Evolutionary conservation across 2,888 invertebrate species (phyloP), one percentile per base, ranked within the genome.

Genomic region (Agrochola lychnidis): DNA sequence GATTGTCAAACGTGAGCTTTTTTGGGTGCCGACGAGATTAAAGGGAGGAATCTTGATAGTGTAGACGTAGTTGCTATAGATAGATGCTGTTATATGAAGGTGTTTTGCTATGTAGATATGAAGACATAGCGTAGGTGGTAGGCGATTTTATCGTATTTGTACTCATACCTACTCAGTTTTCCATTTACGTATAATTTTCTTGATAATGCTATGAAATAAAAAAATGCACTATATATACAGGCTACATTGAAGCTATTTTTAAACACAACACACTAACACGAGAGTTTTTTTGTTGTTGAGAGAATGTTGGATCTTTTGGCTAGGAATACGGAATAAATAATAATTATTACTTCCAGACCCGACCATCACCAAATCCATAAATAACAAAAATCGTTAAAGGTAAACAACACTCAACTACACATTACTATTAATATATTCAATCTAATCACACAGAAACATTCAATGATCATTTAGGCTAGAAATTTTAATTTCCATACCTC

Each of bases 1-100:
- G 90, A 90, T 91, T 90, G 88, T 86, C 81, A 83, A 82, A 92
- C 91, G 90, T 91, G 92, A 89, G 89, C 83, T 84, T 85, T 90
- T 90, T 90, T 89, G 89, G 92, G 91, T 89, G 90, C 91, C 90
- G 90, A 89, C 91, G 85, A 84, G 87, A 85, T 87, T 68, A 76
- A 73, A 75, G 22, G 42, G 67, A 57, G 45, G 42, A 63, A 83
- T 85, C 78, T 78, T 84, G 84, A 86, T 86, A 80, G 53, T 72
- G 73, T 73, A 48, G 40, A 68, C 42, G 51, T 40, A 59, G 72
- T 57, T n/a, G 67, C 67, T 53, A 10, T 53, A 14, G 70, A 10
- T 53, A 10, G 70, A 36, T 63, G 67, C n/a, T 51, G n/a, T 61
- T 56, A 66, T 51, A 61, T 57, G 45, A 36, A 67, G 85, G 82